Percentiles rank a stretch among this genome's conserved stretches.
Evolutionary conservation across 2,797 vertebrate species (phyloP).

Genomic region (Centroberyx gerrardi): DNA sequence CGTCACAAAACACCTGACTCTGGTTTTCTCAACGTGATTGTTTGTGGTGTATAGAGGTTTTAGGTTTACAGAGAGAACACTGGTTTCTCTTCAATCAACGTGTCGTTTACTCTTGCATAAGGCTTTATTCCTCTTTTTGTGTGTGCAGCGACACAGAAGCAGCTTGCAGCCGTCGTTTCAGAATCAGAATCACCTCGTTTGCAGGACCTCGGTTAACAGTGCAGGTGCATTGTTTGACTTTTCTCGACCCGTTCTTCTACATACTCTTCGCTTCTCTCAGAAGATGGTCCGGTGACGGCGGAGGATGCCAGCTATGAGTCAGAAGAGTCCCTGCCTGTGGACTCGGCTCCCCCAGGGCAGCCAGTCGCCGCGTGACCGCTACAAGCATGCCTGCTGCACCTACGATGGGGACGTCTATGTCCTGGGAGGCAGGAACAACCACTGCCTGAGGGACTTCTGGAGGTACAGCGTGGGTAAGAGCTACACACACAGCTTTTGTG

Average conservation of each 20-base stretch:
- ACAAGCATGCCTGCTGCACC: constrained; percentile 87
- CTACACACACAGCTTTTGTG: background rate
- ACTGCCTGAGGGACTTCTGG: constrained; percentile 89
- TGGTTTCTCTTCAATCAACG: too few species aligned
- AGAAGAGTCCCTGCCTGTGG: constrained; percentile 79
- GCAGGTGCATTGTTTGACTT: too few species aligned
- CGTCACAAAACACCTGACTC: background rate
- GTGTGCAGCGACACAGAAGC: too few species aligned
- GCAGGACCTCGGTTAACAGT: too few species aligned
- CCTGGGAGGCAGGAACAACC: constrained; percentile 85
- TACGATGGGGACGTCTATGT: constrained; percentile 85
- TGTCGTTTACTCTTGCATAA: too few species aligned
- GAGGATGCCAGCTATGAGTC: constrained; percentile 69
- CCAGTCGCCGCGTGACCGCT: constrained; percentile 85
- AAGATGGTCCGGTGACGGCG: constrained; percentile 31
- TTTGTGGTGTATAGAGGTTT: background rate
- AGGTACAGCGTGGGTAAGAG: constrained; percentile 88
- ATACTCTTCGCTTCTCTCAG: constrained; percentile 20
- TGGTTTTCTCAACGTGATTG: background rate
- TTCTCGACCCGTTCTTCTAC: background rate
- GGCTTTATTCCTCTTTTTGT: too few species aligned
- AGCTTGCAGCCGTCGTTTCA: too few species aligned
- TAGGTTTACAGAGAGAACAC: too few species aligned
- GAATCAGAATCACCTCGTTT: too few species aligned
- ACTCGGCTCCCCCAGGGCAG: constrained; percentile 77